Percentiles rank a stretch among this genome's conserved stretches.
These are phyloP conservation scores for Quiscalus mexicanus DNA, from an alignment of 2,113 vertebrate species.

Conservation along the genomic window DNA sequence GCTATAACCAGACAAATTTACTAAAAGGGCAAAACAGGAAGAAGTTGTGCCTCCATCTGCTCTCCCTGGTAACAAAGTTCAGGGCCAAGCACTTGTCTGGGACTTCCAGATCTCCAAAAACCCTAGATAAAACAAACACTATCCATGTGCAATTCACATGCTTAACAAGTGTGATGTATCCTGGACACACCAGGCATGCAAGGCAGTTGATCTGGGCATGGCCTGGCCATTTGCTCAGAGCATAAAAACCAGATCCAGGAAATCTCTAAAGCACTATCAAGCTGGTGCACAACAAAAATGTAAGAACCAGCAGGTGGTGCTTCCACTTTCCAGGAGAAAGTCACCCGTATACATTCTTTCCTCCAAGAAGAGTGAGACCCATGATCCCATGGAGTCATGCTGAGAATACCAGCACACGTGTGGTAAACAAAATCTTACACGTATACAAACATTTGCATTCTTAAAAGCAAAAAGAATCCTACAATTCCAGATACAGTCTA, in stretches of 20 bases:
- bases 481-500: not conserved
- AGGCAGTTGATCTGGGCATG: not conserved
- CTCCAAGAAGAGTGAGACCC: not conserved
- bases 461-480: not conserved
- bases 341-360: not conserved
- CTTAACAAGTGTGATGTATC: not conserved
- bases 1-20: not conserved
- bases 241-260: not conserved
- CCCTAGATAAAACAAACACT: not conserved
- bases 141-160: not conserved
- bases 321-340: not conserved
- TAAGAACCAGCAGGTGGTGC: not conserved
- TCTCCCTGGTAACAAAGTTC: not conserved
- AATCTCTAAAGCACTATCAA: not conserved
- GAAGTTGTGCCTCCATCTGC: not conserved
- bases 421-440: not conserved
- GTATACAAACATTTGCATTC: not conserved
- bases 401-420: not conserved
- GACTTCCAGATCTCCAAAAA: not conserved
- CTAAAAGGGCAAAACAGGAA: not conserved
- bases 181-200: not conserved
- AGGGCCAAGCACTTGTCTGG: not conserved
- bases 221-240: not conserved
- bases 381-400: not conserved
- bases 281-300: rapidly evolving